These are phyloP conservation scores for Eristalis pertinax DNA, from an alignment of 2,888 invertebrate species.

Conservation along the genomic window DNA sequence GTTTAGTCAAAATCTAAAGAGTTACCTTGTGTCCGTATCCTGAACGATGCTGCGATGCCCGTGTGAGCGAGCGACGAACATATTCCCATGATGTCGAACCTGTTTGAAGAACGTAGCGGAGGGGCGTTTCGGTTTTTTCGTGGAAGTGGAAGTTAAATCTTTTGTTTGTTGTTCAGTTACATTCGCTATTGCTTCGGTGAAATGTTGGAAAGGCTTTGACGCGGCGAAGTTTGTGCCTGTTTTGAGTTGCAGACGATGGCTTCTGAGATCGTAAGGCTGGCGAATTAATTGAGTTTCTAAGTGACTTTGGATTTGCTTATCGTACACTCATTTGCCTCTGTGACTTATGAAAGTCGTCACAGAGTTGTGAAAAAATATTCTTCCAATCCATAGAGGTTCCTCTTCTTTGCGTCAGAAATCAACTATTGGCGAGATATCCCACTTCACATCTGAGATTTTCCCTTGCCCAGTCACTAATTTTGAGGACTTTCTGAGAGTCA, in stretches of 20 bases:
- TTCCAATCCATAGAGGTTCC: too few relatives aligned
- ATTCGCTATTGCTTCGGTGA: not conserved
- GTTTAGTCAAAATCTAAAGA: too few relatives aligned
- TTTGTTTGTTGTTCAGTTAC: conserved; percentile 16
- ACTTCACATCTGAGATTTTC: too few relatives aligned
- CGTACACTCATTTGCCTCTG: not conserved
- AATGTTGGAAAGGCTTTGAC: not conserved
- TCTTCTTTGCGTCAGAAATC: too few relatives aligned
- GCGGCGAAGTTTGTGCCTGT: not conserved
- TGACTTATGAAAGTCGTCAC: not conserved
- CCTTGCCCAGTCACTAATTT: too few relatives aligned
- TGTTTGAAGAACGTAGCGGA: too few relatives aligned
- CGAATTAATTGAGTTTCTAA: not conserved
- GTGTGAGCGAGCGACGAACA: too few relatives aligned
- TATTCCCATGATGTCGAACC: conserved; percentile 11
- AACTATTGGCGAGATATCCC: too few relatives aligned
- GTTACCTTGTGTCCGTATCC: too few relatives aligned
- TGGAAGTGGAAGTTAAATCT: not conserved
- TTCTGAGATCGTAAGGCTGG: not conserved
- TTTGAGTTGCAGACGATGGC: not conserved
- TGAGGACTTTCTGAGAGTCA: too few relatives aligned
- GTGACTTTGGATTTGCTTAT: not conserved
- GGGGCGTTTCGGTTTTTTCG: not conserved
- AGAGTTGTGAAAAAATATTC: not conserved
- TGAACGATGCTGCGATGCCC: too few relatives aligned